Percentiles rank a stretch among this genome's conserved stretches.
Conservation (phyloP, 2,888 invertebrate species). For the Pilophorus perplexus region DNA sequence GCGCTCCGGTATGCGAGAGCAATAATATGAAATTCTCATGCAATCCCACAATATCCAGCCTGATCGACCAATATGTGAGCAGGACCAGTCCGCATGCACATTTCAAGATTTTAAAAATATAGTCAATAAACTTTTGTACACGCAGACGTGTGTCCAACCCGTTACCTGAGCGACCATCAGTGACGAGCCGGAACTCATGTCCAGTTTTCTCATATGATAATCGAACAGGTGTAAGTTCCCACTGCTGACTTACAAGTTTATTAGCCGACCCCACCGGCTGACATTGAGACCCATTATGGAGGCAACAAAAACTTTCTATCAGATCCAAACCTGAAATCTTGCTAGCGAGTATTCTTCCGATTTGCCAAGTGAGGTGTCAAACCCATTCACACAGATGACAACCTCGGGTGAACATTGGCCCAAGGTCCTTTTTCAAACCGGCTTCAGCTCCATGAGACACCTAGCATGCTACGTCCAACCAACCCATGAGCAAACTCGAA, state of each 20-base stretch:
- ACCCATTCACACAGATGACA: background rate
- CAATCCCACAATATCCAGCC: background rate
- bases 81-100: background rate
- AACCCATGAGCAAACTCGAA: background rate
- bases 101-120: background rate
- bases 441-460: background rate
- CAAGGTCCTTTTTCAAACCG: background rate
- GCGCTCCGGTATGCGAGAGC: slow-evolving; percentile 6
- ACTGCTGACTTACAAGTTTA: background rate
- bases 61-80: too few relatives aligned
- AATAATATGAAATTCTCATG: background rate
- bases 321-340: background rate
- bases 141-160: slow-evolving; percentile 8
- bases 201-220: background rate
- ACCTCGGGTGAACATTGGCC: slow-evolving; percentile 3
- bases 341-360: background rate
- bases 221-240: background rate
- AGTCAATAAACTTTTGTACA: background rate
- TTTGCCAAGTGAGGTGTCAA: background rate
- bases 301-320: background rate
- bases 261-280: background rate
- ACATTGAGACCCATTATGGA: background rate
- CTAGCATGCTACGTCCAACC: background rate
- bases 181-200: slow-evolving; percentile 1
- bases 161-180: slow-evolving; percentile 6